Percentiles rank a stretch among this genome's conserved stretches.
phyloP scores from a whole-genome alignment of 2,888 invertebrate genomes.

The Globia sparganii region DNA sequence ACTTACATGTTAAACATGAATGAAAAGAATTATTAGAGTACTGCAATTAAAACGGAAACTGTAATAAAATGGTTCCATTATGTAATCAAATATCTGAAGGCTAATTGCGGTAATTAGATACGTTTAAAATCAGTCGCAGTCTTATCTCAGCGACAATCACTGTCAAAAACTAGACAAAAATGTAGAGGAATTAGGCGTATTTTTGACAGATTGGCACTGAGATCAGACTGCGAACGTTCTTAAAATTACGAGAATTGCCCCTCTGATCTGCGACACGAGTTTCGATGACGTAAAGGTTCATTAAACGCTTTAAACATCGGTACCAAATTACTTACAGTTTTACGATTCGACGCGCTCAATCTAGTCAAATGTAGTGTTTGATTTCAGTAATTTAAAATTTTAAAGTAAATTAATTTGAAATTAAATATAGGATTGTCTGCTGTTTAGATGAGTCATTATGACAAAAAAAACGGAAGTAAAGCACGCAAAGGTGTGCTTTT shows the following conservation, averaged over 20 bases:
- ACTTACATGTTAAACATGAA: background rate
- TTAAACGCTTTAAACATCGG: constrained; percentile 41
- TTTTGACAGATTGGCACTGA: too few relatives aligned
- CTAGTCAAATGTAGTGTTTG: constrained; percentile 53
- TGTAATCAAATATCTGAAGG: constrained; percentile 5
- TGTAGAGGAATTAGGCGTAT: too few relatives aligned
- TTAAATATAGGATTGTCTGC: constrained; percentile 21
- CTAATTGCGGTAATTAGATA: too few relatives aligned
- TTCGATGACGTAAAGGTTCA: constrained; percentile 39
- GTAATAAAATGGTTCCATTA: background rate
- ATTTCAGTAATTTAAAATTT: constrained; percentile 48
- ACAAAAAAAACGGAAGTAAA: background rate
- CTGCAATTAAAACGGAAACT: constrained; percentile 32
- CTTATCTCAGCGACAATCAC: too few relatives aligned
- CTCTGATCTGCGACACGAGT: constrained; percentile 24
- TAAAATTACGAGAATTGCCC: too few relatives aligned
- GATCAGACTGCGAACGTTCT: too few relatives aligned
- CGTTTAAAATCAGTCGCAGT: too few relatives aligned
- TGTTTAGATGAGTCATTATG: background rate
- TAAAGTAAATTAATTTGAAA: constrained; percentile 50
- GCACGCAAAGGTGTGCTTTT: too few relatives aligned
- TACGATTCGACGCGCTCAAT: constrained; percentile 62
- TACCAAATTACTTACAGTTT: constrained; percentile 55
- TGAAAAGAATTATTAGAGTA: background rate
- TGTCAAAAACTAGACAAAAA: too few relatives aligned